These are phyloP conservation scores for Subanguina moxae DNA, from an alignment of 1,140 invertebrate species.

Conservation along the genomic window DNA sequence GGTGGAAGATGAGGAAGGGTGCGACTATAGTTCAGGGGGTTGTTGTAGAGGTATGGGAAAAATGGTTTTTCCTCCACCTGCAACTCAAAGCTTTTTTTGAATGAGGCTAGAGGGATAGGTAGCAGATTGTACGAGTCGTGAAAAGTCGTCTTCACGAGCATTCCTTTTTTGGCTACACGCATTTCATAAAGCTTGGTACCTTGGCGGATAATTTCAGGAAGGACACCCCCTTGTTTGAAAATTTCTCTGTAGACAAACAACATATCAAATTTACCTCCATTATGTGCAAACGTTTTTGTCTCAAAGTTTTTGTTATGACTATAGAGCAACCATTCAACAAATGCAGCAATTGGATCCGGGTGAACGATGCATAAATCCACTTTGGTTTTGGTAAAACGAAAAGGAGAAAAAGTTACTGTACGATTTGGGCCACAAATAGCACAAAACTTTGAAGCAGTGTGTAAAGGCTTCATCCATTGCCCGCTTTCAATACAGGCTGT, in stretches of 20 bases:
- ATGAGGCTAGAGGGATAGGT: neutral
- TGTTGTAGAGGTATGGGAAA: neutral
- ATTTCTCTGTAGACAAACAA: neutral
- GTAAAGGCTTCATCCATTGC: too few relatives aligned
- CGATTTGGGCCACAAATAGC: neutral
- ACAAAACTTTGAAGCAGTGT: neutral
- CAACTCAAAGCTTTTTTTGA: neutral
- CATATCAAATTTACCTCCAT: constrained; percentile 6
- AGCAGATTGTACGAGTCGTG: neutral
- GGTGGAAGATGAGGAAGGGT: neutral
- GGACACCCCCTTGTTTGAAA: neutral
- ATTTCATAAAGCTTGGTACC: neutral
- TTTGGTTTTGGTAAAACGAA: neutral
- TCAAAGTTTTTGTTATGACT: neutral
- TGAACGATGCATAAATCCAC: neutral
- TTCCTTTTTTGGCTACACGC: neutral
- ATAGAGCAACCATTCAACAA: neutral
- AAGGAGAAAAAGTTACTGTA: neutral
- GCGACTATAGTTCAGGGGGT: neutral
- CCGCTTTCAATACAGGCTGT: neutral
- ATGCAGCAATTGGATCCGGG: neutral
- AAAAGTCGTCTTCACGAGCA: neutral
- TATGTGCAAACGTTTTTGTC: neutral
- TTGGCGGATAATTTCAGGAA: neutral
- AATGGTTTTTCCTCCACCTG: neutral